phyloP scores from a whole-genome alignment of 2,113 vertebrate species.

The Pteropus alecto region DNA sequence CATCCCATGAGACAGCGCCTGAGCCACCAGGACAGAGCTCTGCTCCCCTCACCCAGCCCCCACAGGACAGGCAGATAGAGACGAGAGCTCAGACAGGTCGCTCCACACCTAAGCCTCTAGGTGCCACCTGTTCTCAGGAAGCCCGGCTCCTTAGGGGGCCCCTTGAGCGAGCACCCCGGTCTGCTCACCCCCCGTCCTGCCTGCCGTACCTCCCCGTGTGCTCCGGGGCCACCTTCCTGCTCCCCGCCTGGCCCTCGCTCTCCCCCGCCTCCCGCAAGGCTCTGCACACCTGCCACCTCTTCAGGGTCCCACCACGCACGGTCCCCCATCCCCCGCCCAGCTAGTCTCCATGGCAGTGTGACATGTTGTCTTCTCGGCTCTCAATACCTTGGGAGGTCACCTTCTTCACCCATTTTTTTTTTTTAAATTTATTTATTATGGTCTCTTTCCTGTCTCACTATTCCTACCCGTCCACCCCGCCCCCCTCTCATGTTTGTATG shows the following conservation, averaged over 20 bases:
- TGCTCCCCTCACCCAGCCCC: neutral
- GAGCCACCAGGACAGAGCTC: neutral
- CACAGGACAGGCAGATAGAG: fast-evolving
- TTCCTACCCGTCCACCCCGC: fast-evolving
- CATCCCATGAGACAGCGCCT: neutral
- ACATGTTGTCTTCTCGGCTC: neutral
- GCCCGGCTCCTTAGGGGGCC: neutral
- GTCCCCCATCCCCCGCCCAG: neutral
- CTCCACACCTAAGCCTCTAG: neutral
- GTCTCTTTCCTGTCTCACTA: neutral
- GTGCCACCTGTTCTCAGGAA: fast-evolving
- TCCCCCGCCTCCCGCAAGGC: neutral
- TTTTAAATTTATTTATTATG: too few species aligned
- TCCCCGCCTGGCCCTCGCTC: too few species aligned
- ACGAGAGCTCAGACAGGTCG: neutral
- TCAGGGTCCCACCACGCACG: fast-evolving
- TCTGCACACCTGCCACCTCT: neutral
- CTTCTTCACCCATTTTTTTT: neutral
- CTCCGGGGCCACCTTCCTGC: neutral
- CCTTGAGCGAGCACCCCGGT: too few species aligned
- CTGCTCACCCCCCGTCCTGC: too few species aligned
- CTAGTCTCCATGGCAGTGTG: fast-evolving
- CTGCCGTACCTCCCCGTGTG: neutral
- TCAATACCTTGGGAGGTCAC: fast-evolving
- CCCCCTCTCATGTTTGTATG: too few species aligned